Base-by-base conservation (phyloP, 2,888 invertebrate species). In the Pteria penguin region DNA sequence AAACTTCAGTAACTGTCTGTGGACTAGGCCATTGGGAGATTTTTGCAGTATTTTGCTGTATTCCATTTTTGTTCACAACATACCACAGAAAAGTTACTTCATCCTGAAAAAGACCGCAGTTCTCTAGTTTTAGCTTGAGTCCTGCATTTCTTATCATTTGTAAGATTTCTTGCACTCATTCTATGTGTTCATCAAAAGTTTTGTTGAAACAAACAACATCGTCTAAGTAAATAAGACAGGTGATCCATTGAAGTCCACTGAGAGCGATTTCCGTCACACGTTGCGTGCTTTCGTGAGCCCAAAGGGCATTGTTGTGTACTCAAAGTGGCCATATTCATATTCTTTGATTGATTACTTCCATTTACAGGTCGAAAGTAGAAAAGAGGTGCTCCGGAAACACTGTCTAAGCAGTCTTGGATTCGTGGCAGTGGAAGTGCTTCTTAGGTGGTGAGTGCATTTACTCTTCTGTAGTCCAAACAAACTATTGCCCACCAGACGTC, bases 151-250 rank as follows among this genome's bases (percentile, higher is more conserved):
- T 61, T 4, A 78, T 70, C 54, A 75, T 65, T 1, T 71, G n/a
- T 4, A 79, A 55, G n/a, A 79, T 76, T 45, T 71, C 69, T 29
- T 68, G 52, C 0, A 79, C 54, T 29, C 79, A 57, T 14, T 33
- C 1, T 18, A 72, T 61, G 29, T 80, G 75, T 24, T 74, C 63
- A 4, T 74, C 69, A 31, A n/a, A 61, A 31, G n/a, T 45, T 11
- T 54, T 36, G 3, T 69, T 54, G 31, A 54, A 79, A 3, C 76
- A 69, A 4, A 79, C 63, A 18, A 75, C 69, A 27, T 76, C 79
- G 66, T 75, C 79, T n/a, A 79, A 27, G 45, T 79, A 76, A 5
- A 76, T 69, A 5, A 76, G 65, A 22, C 76, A 76, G 27, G 76
- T 76, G 1, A 45, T 36, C 76, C 79, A 79, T 63, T 79, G 79